Evolutionary conservation across 2,113 vertebrate species (phyloP).

Genomic region (Podarcis muralis): DNA sequence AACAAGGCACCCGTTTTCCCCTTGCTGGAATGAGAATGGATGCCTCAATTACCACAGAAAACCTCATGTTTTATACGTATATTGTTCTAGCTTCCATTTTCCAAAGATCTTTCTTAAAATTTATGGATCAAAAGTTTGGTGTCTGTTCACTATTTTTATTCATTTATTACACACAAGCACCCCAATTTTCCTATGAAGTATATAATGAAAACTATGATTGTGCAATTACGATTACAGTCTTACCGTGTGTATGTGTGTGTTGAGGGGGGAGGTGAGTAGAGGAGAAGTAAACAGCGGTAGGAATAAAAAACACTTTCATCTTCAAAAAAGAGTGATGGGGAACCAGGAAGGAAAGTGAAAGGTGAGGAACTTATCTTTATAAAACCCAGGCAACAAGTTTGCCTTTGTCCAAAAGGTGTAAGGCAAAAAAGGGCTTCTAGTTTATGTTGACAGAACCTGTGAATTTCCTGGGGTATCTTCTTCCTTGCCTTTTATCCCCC

Average conservation of each 20-base stretch:
- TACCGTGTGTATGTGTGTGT: neutral
- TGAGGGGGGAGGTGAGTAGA: neutral
- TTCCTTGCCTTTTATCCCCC: neutral
- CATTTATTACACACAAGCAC: too few relatives aligned
- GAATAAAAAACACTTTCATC: too few relatives aligned
- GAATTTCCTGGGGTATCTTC: neutral
- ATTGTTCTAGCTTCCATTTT: neutral
- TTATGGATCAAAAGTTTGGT: neutral
- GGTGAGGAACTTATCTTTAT: neutral
- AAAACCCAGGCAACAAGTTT: slow-evolving; percentile 35
- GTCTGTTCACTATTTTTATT: neutral
- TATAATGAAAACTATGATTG: neutral
- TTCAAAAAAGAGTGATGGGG: neutral
- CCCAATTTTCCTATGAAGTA: neutral
- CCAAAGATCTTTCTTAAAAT: neutral
- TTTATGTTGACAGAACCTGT: neutral
- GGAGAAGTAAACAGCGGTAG: too few relatives aligned
- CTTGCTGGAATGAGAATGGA: neutral
- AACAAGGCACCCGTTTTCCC: neutral
- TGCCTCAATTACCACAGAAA: neutral
- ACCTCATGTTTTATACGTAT: neutral
- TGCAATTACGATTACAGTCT: neutral
- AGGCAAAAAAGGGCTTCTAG: slow-evolving; percentile 28
- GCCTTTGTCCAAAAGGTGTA: neutral
- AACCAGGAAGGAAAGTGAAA: neutral